Conservation (phyloP, 2,888 invertebrate genomes). For the Meandrusa payeni region DNA sequence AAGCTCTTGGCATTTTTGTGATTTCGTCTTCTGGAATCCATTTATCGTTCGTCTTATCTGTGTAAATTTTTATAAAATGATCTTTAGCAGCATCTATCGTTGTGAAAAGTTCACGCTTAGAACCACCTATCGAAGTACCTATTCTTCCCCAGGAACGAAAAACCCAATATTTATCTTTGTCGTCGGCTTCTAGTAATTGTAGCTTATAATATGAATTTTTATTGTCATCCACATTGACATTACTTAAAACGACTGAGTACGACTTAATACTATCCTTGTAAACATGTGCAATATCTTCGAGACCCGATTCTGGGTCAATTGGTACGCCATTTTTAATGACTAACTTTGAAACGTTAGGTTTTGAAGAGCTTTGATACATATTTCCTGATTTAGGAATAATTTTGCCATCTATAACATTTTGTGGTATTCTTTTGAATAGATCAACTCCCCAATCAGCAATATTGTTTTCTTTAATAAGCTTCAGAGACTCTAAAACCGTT, state of each 20-base stretch:
- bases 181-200: constrained; percentile 14
- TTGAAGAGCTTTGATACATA: constrained; percentile 11
- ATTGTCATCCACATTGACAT: constrained; percentile 13
- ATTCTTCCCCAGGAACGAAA: constrained; percentile 98
- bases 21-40: constrained; percentile 83
- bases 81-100: constrained; percentile 78
- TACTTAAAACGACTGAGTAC: constrained; percentile 15
- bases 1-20: constrained; percentile 8
- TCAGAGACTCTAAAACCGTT: constrained; percentile 14
- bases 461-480: constrained; percentile 17
- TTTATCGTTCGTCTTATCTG: constrained; percentile 90
- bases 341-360: constrained; percentile 7
- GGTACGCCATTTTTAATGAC: constrained; percentile 15
- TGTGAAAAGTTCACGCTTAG: constrained; percentile 76
- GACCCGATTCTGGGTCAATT: constrained; percentile 16
- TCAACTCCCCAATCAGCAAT: constrained; percentile 18
- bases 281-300: constrained; percentile 16
- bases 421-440: constrained; percentile 16
- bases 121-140: constrained; percentile 94
- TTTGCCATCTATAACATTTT: constrained; percentile 21
- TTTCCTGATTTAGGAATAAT: constrained; percentile 16
- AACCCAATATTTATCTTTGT: constrained; percentile 82
- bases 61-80: constrained; percentile 83
- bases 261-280: constrained; percentile 12
- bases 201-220: constrained; percentile 23